Conservation (phyloP, 1,140 invertebrate species). For the Drosophila nigrodunni region DNA sequence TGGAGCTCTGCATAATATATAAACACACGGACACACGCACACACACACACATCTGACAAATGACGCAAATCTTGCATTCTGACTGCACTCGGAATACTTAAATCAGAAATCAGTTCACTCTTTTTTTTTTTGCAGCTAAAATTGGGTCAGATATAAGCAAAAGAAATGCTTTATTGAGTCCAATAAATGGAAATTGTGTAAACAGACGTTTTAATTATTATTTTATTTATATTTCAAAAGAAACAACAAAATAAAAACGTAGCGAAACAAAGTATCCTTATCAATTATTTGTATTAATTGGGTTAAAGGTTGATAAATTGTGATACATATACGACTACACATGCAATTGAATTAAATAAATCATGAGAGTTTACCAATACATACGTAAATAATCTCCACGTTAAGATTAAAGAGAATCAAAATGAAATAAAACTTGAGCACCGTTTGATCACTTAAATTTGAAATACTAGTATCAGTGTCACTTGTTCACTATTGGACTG, state of each 20-base stretch:
- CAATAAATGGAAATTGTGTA: constrained; percentile 40
- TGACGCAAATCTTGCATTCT: constrained; percentile 63
- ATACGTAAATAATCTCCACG: not conserved
- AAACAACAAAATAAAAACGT: not conserved
- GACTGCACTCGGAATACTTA: constrained; percentile 9
- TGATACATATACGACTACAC: constrained; percentile 2
- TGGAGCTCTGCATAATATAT: constrained; percentile 1
- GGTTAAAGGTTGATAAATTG: constrained; percentile 77
- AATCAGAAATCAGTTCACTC: constrained; percentile 9
- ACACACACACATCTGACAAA: constrained; percentile 41
- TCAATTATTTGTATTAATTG: constrained; percentile 34
- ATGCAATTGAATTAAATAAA: constrained; percentile 19
- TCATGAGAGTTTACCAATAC: constrained; percentile 8
- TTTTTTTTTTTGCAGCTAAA: constrained; percentile 42
- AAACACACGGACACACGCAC: not conserved
- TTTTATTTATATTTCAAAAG: constrained; percentile 12
- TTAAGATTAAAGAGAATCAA: constrained; percentile 3
- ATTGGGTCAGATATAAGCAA: constrained; percentile 75
- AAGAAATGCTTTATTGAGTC: constrained; percentile 39
- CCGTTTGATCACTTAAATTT: not conserved
- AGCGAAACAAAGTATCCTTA: constrained; percentile 40
- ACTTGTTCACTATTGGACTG: constrained; percentile 8
- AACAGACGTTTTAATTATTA: constrained; percentile 5
- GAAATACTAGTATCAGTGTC: not conserved
- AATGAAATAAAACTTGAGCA: not conserved